Base-by-base conservation (phyloP, 2,888 invertebrate species). In the Odontocolon sp. region DNA sequence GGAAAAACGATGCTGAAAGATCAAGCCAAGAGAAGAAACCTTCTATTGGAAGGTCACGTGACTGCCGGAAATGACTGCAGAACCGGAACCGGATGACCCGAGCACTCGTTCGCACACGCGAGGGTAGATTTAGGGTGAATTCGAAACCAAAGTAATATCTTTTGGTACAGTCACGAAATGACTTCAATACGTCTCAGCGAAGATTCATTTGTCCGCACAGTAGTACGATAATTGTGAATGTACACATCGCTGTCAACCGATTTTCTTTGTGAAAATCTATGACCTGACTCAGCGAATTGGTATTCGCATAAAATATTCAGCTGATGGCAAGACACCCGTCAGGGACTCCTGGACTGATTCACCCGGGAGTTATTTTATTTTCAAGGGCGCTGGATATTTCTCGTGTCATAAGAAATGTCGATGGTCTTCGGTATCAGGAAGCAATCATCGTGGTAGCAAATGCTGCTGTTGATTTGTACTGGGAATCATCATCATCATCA, bases 31-130 rank as follows among this genome's bases (percentile, higher is more conserved):
- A 54, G 52, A 18, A 11, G 38, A 56, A 67, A 47, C 73, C 77
- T 69, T 72, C 56, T 18, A 42, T 14, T 2, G 33, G 68, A 72
- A 69, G 76, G 83, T 80, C 82, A 78, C 81, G 83, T 81, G 82
- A 73, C 79, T 31, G 61, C 79, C 80, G 83, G 83, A 83, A 83
- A 83, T 82, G 81, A 78, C 77, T 78, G 76, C 77, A 69, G 66
- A 77, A 69, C 74, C 83, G 81, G 83, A 81, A 83, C 74, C 79
- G 80, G 82, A 80, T 73, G 57, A 28, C 36, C 42, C 68, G 52
- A 63, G 56, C 23, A 31, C 31, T 33, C 26, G 14, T 50, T 50
- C 57, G 76, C 76, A 76, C 76, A 66, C 66, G 76, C 52, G 54
- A 47, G 5, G 14, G 8, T 26, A 47, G 31, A 26, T 69, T 72